Conservation (phyloP, 1,140 invertebrate genomes). For the Protaetia brevitarsis region DNA sequence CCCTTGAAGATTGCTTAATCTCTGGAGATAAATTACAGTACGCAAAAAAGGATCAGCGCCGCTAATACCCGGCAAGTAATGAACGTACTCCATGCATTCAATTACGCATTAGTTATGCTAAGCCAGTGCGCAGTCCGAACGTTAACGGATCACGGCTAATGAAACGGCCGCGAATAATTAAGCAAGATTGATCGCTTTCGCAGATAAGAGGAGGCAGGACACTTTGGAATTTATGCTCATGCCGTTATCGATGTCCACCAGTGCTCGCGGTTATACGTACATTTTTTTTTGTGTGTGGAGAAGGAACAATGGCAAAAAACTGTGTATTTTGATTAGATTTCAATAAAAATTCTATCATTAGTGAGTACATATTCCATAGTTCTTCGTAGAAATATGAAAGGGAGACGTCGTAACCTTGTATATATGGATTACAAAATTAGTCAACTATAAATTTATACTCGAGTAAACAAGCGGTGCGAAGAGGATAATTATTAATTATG, state of each 20-base stretch:
- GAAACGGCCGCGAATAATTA: conserved; percentile 11
- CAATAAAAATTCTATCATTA: too few relatives aligned
- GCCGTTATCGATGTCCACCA: not conserved
- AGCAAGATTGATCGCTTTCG: conserved; percentile 9
- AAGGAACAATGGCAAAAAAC: too few relatives aligned
- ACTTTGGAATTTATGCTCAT: not conserved
- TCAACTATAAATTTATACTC: too few relatives aligned
- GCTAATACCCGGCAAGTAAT: not conserved
- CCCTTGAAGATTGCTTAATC: conserved; percentile 8
- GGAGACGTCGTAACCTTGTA: too few relatives aligned
- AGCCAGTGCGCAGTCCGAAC: not conserved
- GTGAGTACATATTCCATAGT: too few relatives aligned
- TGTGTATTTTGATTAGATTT: too few relatives aligned
- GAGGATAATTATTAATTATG: too few relatives aligned
- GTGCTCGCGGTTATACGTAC: too few relatives aligned
- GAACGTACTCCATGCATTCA: conserved; percentile 4
- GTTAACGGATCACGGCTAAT: not conserved
- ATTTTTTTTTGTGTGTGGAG: too few relatives aligned
- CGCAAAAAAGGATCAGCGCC: not conserved
- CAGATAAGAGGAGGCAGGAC: not conserved
- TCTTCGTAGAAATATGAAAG: too few relatives aligned
- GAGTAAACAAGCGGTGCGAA: too few relatives aligned
- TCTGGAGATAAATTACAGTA: not conserved
- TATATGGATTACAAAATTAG: too few relatives aligned
- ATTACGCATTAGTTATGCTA: conserved; percentile 14